A percentile compares a stretch with the other conserved stretches of the same genome.
Evolutionary conservation across 2,888 invertebrate genomes (phyloP).

Genomic region (Sipha maydis): DNA sequence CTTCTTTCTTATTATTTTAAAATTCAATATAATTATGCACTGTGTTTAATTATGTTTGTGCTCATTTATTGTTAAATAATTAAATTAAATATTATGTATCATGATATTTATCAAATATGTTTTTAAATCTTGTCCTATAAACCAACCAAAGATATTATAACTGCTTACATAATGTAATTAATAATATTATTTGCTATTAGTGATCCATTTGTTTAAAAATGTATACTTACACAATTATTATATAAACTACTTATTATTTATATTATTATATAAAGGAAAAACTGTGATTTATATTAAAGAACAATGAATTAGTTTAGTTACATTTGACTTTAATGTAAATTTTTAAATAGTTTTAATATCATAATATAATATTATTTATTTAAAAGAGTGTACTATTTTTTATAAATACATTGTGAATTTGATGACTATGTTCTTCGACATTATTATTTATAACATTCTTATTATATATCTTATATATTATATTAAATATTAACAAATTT

Average conservation of each 20-base stretch:
- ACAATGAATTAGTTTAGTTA: neutral
- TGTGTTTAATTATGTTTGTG: neutral
- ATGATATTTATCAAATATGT: neutral
- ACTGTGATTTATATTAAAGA: conserved; percentile 28
- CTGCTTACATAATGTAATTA: conserved; percentile 24
- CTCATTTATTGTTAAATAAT: conserved; percentile 18
- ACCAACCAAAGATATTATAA: conserved; percentile 54
- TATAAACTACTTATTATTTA: neutral
- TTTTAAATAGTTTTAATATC: neutral
- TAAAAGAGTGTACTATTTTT: neutral
- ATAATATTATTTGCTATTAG: conserved; percentile 40
- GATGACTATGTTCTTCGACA: neutral
- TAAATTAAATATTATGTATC: neutral
- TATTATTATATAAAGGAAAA: conserved; percentile 13
- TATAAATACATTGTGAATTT: conserved; percentile 1
- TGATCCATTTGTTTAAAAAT: conserved; percentile 14
- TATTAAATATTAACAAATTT: no score
- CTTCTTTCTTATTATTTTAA: conserved; percentile 9
- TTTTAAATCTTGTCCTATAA: neutral
- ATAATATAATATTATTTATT: neutral
- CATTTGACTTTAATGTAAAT: neutral
- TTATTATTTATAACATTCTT: neutral
- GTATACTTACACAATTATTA: neutral
- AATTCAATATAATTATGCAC: neutral
- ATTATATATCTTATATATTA: neutral